A percentile compares a stretch with the other conserved stretches of the same genome.
Conservation (phyloP, 2,797 vertebrate species). For the Mormyrops attenuatus region DNA sequence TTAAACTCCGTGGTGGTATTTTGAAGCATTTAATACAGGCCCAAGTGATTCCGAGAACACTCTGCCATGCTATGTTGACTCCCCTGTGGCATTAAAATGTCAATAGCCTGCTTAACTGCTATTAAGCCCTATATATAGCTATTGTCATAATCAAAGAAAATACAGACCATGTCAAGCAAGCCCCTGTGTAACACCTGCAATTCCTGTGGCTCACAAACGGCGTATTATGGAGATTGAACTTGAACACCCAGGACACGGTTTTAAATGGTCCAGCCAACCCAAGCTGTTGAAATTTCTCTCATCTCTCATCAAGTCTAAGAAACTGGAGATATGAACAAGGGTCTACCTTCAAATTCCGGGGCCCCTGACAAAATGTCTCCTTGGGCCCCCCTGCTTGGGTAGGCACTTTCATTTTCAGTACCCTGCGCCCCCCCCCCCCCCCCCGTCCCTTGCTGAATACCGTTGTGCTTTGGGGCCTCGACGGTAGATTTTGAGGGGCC, state of each 20-base stretch:
- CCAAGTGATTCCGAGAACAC: background rate
- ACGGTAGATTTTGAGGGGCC: background rate
- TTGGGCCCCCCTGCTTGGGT: background rate
- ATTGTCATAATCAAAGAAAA: background rate
- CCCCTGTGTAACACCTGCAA: background rate
- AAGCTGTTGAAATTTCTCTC: background rate
- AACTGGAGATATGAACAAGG: background rate
- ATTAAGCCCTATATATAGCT: conserved; percentile 5
- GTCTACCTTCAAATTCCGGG: background rate
- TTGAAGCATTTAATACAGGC: background rate
- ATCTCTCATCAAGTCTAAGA: background rate
- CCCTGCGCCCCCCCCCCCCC: background rate
- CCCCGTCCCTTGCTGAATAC: background rate
- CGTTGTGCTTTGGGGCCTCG: background rate
- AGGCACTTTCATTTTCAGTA: background rate
- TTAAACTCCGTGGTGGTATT: background rate
- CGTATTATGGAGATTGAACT: background rate
- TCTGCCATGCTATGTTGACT: background rate
- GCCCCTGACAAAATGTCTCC: background rate
- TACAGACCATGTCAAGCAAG: background rate
- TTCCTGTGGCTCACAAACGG: background rate
- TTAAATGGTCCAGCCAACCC: background rate
- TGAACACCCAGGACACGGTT: background rate
- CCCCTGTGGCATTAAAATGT: background rate
- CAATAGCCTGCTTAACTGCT: background rate